Evolutionary conservation across 2,888 invertebrate genomes (phyloP).

Genomic region (Cantharis lateralis): DNA sequence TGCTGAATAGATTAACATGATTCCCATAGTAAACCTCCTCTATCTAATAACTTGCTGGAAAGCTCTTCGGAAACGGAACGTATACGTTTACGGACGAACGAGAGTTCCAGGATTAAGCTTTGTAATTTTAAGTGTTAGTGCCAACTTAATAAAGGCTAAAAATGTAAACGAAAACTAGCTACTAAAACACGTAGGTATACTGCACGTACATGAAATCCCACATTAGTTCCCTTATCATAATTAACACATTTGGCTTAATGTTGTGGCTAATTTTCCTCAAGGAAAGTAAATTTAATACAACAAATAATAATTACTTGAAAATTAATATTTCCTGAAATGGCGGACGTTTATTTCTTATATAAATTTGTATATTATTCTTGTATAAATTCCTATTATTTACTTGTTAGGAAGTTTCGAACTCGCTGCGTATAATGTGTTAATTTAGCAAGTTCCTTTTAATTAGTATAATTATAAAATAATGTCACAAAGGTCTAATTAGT

Average conservation of each 20-base stretch:
- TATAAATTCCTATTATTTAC: constrained; percentile 29
- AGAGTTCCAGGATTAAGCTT: too few relatives aligned
- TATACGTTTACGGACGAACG: too few relatives aligned
- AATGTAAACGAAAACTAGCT: background rate
- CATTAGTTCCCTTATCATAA: background rate
- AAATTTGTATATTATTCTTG: constrained; percentile 17
- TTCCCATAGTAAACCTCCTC: too few relatives aligned
- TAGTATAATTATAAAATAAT: constrained; percentile 32
- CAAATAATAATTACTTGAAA: background rate
- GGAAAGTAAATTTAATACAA: background rate
- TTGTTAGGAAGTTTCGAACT: constrained; percentile 30
- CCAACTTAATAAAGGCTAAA: background rate
- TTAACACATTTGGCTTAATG: background rate
- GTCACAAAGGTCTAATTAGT: constrained; percentile 29
- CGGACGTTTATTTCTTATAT: background rate
- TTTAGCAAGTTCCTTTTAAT: constrained; percentile 31
- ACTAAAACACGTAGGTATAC: background rate
- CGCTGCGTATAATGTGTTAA: constrained; percentile 30
- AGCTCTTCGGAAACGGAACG: too few relatives aligned
- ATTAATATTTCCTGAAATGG: background rate
- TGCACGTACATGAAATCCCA: background rate
- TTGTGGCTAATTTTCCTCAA: background rate
- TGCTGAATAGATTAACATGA: too few relatives aligned
- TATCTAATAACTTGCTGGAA: too few relatives aligned
- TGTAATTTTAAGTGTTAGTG: too few relatives aligned